phyloP scores from a whole-genome alignment of 2,797 vertebrate genomes.

The Agapornis canus region DNA sequence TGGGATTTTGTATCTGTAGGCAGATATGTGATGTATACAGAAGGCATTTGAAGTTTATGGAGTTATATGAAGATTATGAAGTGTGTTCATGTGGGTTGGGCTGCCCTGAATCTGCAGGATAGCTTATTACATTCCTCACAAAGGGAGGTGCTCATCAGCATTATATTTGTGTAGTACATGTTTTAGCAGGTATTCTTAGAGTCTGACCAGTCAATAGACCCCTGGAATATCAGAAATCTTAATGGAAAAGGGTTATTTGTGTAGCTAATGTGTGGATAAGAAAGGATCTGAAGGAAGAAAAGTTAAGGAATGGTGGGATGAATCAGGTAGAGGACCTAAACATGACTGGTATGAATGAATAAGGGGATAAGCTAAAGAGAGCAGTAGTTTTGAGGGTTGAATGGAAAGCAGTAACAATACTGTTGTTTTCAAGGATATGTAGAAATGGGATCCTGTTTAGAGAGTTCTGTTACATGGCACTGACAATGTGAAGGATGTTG shows the following conservation, averaged over 20 bases:
- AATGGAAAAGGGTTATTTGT: not conserved
- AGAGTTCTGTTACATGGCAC: not conserved
- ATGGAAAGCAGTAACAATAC: not conserved
- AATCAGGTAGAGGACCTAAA: not conserved
- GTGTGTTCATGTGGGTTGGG: accelerated
- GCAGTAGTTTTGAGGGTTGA: not conserved
- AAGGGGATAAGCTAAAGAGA: not conserved
- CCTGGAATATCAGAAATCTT: not conserved
- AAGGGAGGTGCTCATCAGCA: not conserved
- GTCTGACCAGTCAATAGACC: not conserved
- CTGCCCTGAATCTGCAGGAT: not conserved
- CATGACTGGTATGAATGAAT: not conserved
- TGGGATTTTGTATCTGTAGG: not conserved
- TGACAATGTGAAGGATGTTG: not conserved
- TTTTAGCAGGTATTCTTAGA: not conserved
- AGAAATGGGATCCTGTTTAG: not conserved
- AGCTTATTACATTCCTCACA: not conserved
- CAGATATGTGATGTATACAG: not conserved
- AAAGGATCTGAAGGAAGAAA: not conserved
- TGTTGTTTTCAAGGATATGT: not conserved
- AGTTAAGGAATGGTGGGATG: not conserved
- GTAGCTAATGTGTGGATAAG: not conserved
- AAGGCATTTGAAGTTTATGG: not conserved
- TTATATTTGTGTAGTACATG: accelerated
- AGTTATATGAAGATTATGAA: accelerated